Conservation (phyloP, 2,888 invertebrate genomes). For the Heteromurus nitidus region DNA sequence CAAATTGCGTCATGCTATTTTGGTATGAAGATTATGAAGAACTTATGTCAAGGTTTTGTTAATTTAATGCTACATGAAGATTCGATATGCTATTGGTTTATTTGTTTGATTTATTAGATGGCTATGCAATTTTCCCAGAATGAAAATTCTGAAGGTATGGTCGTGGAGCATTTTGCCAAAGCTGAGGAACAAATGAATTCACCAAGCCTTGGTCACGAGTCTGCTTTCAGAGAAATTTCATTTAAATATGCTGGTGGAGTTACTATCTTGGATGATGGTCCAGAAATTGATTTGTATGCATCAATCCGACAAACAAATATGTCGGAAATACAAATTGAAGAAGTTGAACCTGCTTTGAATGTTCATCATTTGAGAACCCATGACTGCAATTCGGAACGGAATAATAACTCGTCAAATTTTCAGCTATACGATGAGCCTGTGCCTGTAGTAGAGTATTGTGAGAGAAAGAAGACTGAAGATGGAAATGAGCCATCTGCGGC, state of each 20-base stretch:
- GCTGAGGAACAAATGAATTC: slow-evolving; percentile 64
- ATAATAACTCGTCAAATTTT: slow-evolving; percentile 5
- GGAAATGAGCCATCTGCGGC: background rate
- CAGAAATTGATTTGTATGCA: slow-evolving; percentile 60
- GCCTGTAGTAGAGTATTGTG: slow-evolving; percentile 9
- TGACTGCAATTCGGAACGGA: background rate
- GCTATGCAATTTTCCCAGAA: slow-evolving; percentile 67
- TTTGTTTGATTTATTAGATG: slow-evolving; percentile 54
- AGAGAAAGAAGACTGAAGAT: background rate
- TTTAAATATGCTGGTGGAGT: slow-evolving; percentile 56
- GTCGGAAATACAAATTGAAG: slow-evolving; percentile 40
- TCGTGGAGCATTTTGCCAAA: slow-evolving; percentile 61
- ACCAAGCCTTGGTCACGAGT: slow-evolving; percentile 45
- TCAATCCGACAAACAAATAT: slow-evolving; percentile 34
- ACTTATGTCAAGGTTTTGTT: background rate
- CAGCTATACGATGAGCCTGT: slow-evolving; percentile 18
- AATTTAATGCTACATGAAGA: no score
- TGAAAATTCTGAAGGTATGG: slow-evolving; percentile 61
- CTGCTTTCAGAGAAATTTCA: slow-evolving; percentile 23
- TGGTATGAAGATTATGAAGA: slow-evolving; percentile 42
- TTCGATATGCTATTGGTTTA: background rate
- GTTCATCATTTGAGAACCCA: slow-evolving; percentile 39
- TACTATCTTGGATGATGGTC: slow-evolving; percentile 62
- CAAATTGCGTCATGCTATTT: slow-evolving; percentile 58
- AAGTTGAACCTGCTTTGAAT: slow-evolving; percentile 31